These are phyloP conservation scores for Ochotona princeps DNA, from an alignment of 2,113 vertebrate species.

Conservation along the genomic window DNA sequence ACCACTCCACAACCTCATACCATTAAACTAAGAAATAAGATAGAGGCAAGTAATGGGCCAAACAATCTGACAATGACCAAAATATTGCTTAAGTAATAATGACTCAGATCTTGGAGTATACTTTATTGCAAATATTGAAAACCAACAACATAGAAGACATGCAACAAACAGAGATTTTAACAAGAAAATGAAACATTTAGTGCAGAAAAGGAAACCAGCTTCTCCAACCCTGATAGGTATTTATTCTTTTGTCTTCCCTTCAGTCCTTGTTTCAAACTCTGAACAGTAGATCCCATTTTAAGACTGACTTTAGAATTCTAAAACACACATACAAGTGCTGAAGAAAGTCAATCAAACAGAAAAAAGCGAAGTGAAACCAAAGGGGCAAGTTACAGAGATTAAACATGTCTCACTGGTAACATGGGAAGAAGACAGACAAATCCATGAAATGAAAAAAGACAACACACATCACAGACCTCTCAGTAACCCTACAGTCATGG, in stretches of 20 bases:
- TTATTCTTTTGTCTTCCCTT: slow-evolving; percentile 4
- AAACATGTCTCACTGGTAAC: not conserved
- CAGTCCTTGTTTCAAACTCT: slow-evolving; percentile 44
- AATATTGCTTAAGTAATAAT: slow-evolving; percentile 39
- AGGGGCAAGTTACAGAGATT: not conserved
- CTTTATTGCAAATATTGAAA: slow-evolving; percentile 41
- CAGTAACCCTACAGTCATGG: not conserved
- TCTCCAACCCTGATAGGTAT: not conserved
- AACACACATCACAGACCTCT: not conserved
- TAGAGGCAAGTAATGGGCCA: not conserved
- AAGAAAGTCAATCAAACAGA: slow-evolving; percentile 36
- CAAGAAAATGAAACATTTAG: slow-evolving; percentile 10
- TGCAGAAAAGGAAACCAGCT: slow-evolving; percentile 45
- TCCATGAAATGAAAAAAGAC: not conserved
- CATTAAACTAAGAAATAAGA: slow-evolving; percentile 5
- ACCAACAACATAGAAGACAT: not conserved
- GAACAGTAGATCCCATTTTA: slow-evolving; percentile 36
- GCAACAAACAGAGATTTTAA: slow-evolving; percentile 16
- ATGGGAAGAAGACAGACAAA: not conserved
- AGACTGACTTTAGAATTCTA: slow-evolving; percentile 44
- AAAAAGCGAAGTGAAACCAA: slow-evolving; percentile 41
- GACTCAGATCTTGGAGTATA: slow-evolving; percentile 8
- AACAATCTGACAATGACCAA: slow-evolving; percentile 15
- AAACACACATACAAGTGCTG: not conserved
- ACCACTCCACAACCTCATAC: not conserved